Evolutionary conservation across 2,113 vertebrate genomes (phyloP).

Genomic region (rat (Rattus norvegicus)): GRCr8 NC_086024.1:14783001-14783500

Average conservation of each 20-base stretch:
- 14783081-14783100: not conserved
- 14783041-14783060: slow-evolving; percentile 78
- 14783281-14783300: not conserved
- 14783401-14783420: not conserved
- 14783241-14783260: not conserved
- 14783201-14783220: not conserved
- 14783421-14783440: not conserved
- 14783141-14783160: not conserved
- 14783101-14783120: not conserved
- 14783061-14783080: not conserved
- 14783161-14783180: not conserved
- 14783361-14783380: not conserved
- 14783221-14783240: not conserved
- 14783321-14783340: not conserved
- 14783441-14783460: not conserved
- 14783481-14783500: too few species aligned
- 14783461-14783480: not conserved
- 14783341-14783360: not conserved
- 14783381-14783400: too few species aligned
- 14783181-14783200: not conserved
- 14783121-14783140: fast-evolving
- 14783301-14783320: fast-evolving
- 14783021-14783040: slow-evolving; percentile 53
- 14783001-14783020: not conserved
- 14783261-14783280: not conserved